Conservation (phyloP, 2,888 invertebrate genomes). For the Candidula unifasciata region DNA sequence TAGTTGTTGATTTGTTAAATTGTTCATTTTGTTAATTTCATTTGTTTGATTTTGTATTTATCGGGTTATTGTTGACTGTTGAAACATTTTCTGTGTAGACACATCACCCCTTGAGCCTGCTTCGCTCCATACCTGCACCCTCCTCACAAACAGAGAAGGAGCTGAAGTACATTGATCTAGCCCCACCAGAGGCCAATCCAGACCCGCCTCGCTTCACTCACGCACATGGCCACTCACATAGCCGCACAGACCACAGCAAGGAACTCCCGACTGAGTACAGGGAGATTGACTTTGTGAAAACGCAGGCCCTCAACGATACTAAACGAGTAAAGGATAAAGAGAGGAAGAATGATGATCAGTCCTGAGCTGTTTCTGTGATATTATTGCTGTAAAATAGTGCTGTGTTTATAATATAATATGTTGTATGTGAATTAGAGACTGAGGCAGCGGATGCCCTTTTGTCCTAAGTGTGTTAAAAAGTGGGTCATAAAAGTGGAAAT, state of each 20-base stretch:
- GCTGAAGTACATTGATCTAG: conserved; percentile 92
- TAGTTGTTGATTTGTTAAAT: too few relatives aligned
- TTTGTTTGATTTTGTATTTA: too few relatives aligned
- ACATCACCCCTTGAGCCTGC: conserved; percentile 51
- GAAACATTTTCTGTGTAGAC: conserved; percentile 38
- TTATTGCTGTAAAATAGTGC: background rate
- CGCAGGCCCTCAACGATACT: conserved; percentile 90
- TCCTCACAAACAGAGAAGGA: conserved; percentile 66
- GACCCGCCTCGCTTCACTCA: conserved; percentile 56
- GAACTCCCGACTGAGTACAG: conserved; percentile 85
- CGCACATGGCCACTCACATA: conserved; percentile 48
- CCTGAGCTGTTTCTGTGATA: background rate
- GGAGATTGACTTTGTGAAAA: conserved; percentile 95
- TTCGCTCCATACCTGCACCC: conserved; percentile 57
- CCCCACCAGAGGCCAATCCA: conserved; percentile 81
- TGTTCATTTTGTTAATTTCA: too few relatives aligned
- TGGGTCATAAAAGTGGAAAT: too few relatives aligned
- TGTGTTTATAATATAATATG: background rate
- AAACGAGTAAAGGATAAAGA: conserved; percentile 60
- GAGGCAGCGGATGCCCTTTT: too few relatives aligned
- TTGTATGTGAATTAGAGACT: too few relatives aligned
- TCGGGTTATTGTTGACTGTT: too few relatives aligned
- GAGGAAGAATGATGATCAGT: conserved; percentile 46
- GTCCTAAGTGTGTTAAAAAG: too few relatives aligned
- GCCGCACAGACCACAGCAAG: conserved; percentile 44